Percentiles rank a stretch among this genome's conserved stretches.
These are phyloP conservation scores for Circaetus cinerascens DNA, from an alignment of 2,113 vertebrate species.

Conservation along the genomic window DNA sequence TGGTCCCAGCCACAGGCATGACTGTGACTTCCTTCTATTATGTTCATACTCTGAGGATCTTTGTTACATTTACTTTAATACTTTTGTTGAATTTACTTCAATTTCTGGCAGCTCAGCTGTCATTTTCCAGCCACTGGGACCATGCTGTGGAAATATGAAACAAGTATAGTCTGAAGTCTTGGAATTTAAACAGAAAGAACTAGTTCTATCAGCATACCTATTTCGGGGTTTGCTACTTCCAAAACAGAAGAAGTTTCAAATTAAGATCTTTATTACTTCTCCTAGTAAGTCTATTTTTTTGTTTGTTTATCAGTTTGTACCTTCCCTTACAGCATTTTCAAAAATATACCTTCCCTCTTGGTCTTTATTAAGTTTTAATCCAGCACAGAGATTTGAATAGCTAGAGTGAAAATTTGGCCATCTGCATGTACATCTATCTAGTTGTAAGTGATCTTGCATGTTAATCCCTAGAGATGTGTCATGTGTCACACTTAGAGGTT, in stretches of 20 bases:
- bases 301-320: neutral
- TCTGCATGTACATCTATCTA: neutral
- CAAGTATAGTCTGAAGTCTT: neutral
- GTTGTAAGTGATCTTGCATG: neutral
- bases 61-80: neutral
- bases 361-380: neutral
- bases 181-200: neutral
- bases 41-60: neutral
- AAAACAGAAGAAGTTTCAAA: neutral
- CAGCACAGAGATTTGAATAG: neutral
- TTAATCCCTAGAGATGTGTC: neutral
- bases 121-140: neutral
- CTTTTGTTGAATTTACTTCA: neutral
- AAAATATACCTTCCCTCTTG: neutral
- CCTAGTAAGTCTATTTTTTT: neutral
- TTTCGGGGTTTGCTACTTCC: neutral
- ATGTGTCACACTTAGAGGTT: accelerated
- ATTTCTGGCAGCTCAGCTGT: neutral
- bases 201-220: neutral
- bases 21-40: neutral
- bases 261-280: neutral
- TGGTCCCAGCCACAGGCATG: neutral
- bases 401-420: neutral
- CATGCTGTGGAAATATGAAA: neutral
- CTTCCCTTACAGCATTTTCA: neutral